Base-by-base conservation (phyloP, 1,140 invertebrate species). In the Colletes gigas region DNA sequence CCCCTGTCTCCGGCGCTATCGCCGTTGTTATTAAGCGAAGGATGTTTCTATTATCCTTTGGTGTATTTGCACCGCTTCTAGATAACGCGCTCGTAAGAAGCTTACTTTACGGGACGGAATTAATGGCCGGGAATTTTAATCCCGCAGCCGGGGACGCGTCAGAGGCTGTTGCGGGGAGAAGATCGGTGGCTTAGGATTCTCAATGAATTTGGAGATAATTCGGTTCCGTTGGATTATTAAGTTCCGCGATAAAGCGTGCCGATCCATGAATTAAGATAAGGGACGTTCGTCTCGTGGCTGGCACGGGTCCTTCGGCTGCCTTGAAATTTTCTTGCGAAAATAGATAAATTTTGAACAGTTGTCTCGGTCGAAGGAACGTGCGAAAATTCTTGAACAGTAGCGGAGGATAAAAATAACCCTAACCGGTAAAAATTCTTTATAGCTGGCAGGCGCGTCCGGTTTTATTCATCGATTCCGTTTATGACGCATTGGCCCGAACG, bases 21-120 rank as follows among this genome's bases (percentile, higher is more conserved):
- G 77, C 30, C 76, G 52, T 52, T 52, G 78, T 75, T 75, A 75
- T 80, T 80, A 80, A 80, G 52, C 71, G 71, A 67, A 74, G 70
- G 78, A 80, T 80, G 78, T 80, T 80, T 80, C 78, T 80, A 80
- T 80, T 80, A 80, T 80, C 71, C 78, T 75, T 67, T 21, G 62
- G 52, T 80, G 62, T 75, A 75, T 80, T 80, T 75, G 71, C 78
- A 19, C 63, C 14, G 8, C 15, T 12, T 14, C 41, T 54, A 67
- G 78, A 80, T 75, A 80, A 67, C 78, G 59, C 57, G 68, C 69
- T 44, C 69, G 62, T 74, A 73, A 79, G 69, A 52, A 73, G 77
- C 69, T 79, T 79, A 79, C 41, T 79, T 79, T 63, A 69, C 57
- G 21, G 66, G 39, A 6, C 4, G 63, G 55, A 70, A 60, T 70